A percentile compares a stretch with the other conserved stretches of the same genome.
phyloP scores from a whole-genome alignment of 2,113 vertebrate genomes.

The Nothoprocta perdicaria region DNA sequence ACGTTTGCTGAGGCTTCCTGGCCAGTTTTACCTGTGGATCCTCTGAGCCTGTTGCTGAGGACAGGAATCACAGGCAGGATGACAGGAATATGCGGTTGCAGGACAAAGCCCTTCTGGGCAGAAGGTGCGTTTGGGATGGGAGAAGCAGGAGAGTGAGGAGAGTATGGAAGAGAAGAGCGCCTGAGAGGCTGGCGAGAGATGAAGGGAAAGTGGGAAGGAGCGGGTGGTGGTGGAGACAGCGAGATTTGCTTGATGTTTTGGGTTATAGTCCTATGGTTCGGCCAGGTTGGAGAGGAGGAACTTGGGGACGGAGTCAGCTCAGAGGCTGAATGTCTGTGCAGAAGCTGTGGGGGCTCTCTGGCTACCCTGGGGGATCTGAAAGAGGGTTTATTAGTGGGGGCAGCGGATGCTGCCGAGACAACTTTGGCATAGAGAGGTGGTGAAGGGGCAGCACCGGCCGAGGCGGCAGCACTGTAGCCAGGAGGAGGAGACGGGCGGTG shows the following conservation, averaged over 20 bases:
- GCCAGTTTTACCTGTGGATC: constrained; percentile 67
- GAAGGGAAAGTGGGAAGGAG: constrained; percentile 77
- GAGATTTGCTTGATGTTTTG: constrained; percentile 83
- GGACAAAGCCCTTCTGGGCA: constrained; percentile 74
- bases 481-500: constrained; percentile 82
- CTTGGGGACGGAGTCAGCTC: constrained; percentile 81
- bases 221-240: constrained; percentile 80
- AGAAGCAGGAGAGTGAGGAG: constrained; percentile 75
- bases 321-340: constrained; percentile 81
- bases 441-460: constrained; percentile 74
- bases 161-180: constrained; percentile 78
- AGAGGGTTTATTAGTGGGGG: neutral
- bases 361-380: neutral
- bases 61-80: constrained; percentile 80
- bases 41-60: constrained; percentile 73
- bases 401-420: constrained; percentile 74
- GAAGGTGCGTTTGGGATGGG: constrained; percentile 69
- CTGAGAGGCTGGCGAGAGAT: constrained; percentile 47
- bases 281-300: constrained; percentile 83
- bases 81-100: constrained; percentile 76
- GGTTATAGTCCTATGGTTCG: constrained; percentile 70
- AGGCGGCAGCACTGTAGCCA: constrained; percentile 73
- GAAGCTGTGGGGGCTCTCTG: constrained; percentile 66
- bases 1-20: constrained; percentile 54
- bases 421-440: constrained; percentile 78